These are phyloP conservation scores for Lasius platythorax DNA, from an alignment of 2,888 invertebrate genomes.

Conservation along the genomic window DNA sequence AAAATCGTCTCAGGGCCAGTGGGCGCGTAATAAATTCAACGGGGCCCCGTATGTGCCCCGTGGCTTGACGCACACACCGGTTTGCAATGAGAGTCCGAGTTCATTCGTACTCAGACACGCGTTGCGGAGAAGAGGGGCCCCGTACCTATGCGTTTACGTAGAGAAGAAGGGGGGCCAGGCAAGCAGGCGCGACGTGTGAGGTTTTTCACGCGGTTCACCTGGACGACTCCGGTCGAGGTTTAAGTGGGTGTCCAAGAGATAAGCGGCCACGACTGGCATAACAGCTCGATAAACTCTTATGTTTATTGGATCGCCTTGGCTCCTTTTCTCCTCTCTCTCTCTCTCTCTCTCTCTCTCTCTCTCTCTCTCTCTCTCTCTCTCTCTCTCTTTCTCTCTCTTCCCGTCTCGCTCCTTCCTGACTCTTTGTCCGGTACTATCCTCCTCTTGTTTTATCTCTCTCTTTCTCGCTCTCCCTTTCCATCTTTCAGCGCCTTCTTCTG, in stretches of 20 bases:
- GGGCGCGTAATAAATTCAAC: constrained; percentile 59
- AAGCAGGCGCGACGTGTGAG: constrained; percentile 80
- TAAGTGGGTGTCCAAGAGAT: constrained; percentile 85
- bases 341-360: not conserved
- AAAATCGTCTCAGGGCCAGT: constrained; percentile 59
- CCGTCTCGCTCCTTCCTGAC: constrained; percentile 4
- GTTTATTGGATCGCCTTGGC: constrained; percentile 82
- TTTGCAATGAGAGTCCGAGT: constrained; percentile 42
- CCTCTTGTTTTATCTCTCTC: constrained; percentile 29
- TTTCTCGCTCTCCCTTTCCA: constrained; percentile 39
- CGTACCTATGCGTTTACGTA: constrained; percentile 65
- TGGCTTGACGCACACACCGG: constrained; percentile 25
- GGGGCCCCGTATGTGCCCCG: constrained; percentile 28
- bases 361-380: constrained; percentile 54
- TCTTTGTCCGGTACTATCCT: constrained; percentile 37
- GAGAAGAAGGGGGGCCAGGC: constrained; percentile 42
- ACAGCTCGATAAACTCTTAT: constrained; percentile 84
- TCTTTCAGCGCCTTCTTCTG: constrained; percentile 14
- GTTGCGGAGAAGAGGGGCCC: constrained; percentile 22
- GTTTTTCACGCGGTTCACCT: constrained; percentile 81
- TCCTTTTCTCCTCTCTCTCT: constrained; percentile 56
- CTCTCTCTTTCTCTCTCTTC: not conserved
- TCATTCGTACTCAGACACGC: constrained; percentile 29
- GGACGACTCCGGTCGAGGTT: constrained; percentile 77
- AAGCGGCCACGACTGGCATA: constrained; percentile 82